Percentiles rank a stretch among this genome's conserved stretches.
These are phyloP conservation scores for Poeciliopsis retropinna DNA, from an alignment of 2,113 vertebrate species.

Conservation along the genomic window DNA sequence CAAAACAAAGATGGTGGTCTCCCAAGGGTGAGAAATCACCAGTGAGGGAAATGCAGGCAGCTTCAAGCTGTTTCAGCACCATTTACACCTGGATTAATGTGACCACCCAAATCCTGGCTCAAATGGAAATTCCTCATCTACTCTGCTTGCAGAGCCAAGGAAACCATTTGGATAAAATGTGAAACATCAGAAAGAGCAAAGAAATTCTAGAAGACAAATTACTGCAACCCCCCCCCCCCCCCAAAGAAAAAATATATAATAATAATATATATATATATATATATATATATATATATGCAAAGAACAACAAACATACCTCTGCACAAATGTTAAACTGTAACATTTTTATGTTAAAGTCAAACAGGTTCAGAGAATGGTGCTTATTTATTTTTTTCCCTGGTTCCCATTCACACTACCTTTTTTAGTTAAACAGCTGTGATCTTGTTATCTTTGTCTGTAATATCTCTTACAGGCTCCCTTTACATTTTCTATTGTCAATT, in stretches of 20 bases:
- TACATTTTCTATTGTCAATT: too few relatives aligned
- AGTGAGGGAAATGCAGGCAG: neutral
- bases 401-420: too few relatives aligned
- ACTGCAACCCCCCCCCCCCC: too few relatives aligned
- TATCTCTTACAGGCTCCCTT: too few relatives aligned
- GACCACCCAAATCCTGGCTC: neutral
- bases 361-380: neutral
- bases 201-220: neutral
- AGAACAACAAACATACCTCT: neutral
- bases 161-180: neutral
- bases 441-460: too few relatives aligned
- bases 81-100: constrained; percentile 1
- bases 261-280: neutral
- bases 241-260: neutral
- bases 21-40: neutral
- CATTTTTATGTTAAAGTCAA: neutral
- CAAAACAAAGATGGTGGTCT: neutral
- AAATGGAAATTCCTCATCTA: neutral
- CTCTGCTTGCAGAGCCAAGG: neutral
- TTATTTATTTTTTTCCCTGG: neutral
- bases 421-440: too few relatives aligned
- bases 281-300: neutral
- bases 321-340: neutral
- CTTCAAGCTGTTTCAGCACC: neutral
- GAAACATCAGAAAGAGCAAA: neutral